Evolutionary conservation across 2,797 vertebrate species (phyloP).

Genomic region (Silurus aristotelis): DNA sequence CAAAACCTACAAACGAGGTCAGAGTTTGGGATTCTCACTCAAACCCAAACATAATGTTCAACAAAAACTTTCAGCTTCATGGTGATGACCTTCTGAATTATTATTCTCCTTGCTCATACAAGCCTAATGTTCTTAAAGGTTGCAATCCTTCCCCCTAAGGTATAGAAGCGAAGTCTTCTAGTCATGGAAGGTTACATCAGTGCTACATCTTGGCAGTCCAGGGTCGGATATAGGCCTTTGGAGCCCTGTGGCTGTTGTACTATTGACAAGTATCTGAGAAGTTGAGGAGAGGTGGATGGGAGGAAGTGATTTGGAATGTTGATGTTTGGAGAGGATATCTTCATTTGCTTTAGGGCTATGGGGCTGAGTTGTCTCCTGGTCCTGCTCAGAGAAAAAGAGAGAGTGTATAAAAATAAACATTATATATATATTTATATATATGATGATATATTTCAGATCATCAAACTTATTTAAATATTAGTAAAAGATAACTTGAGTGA

Average conservation of each 20-base stretch:
- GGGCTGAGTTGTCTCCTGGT: conserved; percentile 46
- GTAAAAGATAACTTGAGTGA: no score
- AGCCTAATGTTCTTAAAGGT: conserved; percentile 14
- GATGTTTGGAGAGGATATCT: conserved; percentile 66
- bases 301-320: conserved; percentile 79
- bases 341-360: conserved; percentile 66
- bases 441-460: no score
- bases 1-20: conserved; percentile 64
- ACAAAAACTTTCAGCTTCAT: conserved; percentile 11
- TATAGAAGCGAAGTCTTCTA: conserved; percentile 9
- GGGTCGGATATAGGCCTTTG: conserved; percentile 88
- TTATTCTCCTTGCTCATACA: conserved; percentile 4
- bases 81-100: not conserved
- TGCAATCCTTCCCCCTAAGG: not conserved
- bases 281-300: conserved; percentile 81
- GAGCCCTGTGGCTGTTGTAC: conserved; percentile 75
- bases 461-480: no score
- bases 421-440: no score
- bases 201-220: conserved; percentile 86
- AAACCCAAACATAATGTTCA: conserved; percentile 24
- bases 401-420: no score
- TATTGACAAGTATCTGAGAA: conserved; percentile 75
- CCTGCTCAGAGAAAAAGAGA: conserved; percentile 72
- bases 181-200: conserved; percentile 36
- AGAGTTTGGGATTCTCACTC: conserved; percentile 30